phyloP scores from a whole-genome alignment of 2,888 invertebrate genomes.

The Chloromyia formosa region DNA sequence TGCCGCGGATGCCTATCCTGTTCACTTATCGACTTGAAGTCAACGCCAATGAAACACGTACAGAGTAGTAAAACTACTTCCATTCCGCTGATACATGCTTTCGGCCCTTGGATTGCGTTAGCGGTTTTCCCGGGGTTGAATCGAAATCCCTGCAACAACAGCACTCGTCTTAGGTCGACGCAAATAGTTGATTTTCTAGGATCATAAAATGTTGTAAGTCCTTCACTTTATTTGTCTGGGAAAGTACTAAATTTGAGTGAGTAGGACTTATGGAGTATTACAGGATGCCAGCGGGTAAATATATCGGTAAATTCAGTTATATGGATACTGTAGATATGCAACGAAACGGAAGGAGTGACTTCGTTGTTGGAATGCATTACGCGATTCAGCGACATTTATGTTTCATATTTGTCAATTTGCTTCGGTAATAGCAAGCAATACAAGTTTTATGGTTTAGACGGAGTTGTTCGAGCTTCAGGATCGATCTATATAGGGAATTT shows the following conservation, averaged over 20 bases:
- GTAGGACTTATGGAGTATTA: not conserved
- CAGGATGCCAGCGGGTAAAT: not conserved
- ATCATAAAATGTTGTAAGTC: not conserved
- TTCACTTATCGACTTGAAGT: too few species aligned
- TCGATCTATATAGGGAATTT: too few species aligned
- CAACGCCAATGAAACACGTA: too few species aligned
- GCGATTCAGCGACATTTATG: not conserved
- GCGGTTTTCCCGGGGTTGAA: too few species aligned
- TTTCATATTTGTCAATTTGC: not conserved
- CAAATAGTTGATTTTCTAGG: slow-evolving; percentile 14
- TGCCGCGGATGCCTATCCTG: too few species aligned
- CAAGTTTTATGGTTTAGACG: not conserved
- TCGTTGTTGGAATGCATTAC: not conserved
- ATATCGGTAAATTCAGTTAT: not conserved
- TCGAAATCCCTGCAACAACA: not conserved
- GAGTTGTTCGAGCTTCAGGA: too few species aligned
- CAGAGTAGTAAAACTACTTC: too few species aligned
- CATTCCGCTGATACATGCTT: too few species aligned
- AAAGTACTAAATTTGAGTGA: slow-evolving; percentile 2
- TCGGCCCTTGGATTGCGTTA: too few species aligned
- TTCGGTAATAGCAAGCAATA: not conserved
- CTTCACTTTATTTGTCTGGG: slow-evolving; percentile 15
- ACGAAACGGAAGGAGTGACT: not conserved
- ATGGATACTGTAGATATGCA: not conserved
- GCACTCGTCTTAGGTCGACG: not conserved